These are phyloP conservation scores for Reinhardtius hippoglossoides DNA, from an alignment of 2,113 vertebrate genomes.

Conservation along the genomic window DNA sequence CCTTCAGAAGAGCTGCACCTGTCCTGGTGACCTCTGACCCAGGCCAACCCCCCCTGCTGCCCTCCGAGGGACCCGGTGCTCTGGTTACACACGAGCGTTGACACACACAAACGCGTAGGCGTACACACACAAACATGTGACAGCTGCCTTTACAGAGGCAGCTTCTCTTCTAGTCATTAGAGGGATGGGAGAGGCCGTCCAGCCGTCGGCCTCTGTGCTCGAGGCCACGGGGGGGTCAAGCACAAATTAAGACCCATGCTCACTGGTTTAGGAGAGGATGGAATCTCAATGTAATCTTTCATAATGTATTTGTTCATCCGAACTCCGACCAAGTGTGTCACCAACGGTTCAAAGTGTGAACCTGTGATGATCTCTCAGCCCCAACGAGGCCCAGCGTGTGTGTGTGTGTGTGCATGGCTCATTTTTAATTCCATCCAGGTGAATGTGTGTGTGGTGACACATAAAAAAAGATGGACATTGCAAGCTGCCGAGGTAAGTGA, in stretches of 20 bases:
- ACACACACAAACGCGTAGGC: background rate
- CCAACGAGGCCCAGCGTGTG: too few species aligned
- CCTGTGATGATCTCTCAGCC: too few species aligned
- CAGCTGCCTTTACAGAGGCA: conserved; percentile 40
- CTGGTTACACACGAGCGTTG: conserved; percentile 45
- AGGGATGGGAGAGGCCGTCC: conserved; percentile 3
- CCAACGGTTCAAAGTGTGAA: too few species aligned
- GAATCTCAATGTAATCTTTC: too few species aligned
- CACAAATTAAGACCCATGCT: conserved; percentile 26
- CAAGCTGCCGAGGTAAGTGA: too few species aligned
- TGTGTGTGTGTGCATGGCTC: too few species aligned
- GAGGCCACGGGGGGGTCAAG: conserved; percentile 9
- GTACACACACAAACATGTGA: conserved; percentile 16
- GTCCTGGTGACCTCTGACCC: conserved; percentile 66
- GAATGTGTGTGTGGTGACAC: too few species aligned
- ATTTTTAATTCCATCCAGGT: too few species aligned
- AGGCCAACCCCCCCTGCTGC: conserved; percentile 7
- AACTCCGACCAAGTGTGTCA: conserved; percentile 5
- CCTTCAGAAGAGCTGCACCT: conserved; percentile 34
- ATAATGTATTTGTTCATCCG: conserved; percentile 17
- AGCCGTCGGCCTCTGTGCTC: conserved; percentile 1
- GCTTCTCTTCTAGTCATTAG: conserved; percentile 35
- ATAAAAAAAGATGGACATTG: too few species aligned
- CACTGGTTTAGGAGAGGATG: background rate
- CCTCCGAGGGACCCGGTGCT: conserved; percentile 35